Conservation (phyloP, 2,797 vertebrate species). For the Sebastes variabilis region DNA sequence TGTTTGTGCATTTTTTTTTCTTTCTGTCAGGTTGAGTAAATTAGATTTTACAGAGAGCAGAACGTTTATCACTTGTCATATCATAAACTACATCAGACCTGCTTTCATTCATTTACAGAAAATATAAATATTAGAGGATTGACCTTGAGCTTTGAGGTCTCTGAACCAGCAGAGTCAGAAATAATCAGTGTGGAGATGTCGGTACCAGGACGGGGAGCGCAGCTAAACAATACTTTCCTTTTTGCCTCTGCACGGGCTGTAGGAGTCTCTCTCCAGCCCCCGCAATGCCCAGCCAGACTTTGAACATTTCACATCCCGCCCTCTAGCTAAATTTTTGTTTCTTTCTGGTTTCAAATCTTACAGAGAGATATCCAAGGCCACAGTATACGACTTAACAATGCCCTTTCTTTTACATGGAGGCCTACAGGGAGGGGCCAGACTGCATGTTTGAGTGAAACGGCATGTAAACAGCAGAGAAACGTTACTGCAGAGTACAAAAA, state of each 20-base stretch:
- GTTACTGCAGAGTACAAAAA: not conserved
- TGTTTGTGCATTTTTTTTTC: constrained; percentile 6
- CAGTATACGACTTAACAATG: constrained; percentile 56
- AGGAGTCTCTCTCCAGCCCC: constrained; percentile 64
- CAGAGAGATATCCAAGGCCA: constrained; percentile 22
- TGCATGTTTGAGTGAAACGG: not conserved
- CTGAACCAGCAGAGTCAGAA: constrained; percentile 32
- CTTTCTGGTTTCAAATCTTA: constrained; percentile 52
- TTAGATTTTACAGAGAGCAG: not conserved
- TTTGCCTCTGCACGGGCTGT: constrained; percentile 57
- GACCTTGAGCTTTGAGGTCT: constrained; percentile 46
- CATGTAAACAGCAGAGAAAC: constrained; percentile 2
- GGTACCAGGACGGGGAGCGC: constrained; percentile 73
- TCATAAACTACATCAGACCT: not conserved
- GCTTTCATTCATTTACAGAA: not conserved
- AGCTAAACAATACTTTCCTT: constrained; percentile 70
- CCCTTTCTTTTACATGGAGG: constrained; percentile 51
- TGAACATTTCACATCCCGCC: constrained; percentile 64
- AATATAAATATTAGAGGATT: constrained; percentile 10
- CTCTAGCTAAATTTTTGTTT: constrained; percentile 38
- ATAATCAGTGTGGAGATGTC: constrained; percentile 67
- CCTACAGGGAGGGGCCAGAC: constrained; percentile 11
- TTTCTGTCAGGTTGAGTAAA: constrained; percentile 5
- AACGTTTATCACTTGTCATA: not conserved
- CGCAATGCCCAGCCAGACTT: constrained; percentile 61